Evolutionary conservation across 2,888 invertebrate species (phyloP).

Genomic region (Mactromeris polynyma): DNA sequence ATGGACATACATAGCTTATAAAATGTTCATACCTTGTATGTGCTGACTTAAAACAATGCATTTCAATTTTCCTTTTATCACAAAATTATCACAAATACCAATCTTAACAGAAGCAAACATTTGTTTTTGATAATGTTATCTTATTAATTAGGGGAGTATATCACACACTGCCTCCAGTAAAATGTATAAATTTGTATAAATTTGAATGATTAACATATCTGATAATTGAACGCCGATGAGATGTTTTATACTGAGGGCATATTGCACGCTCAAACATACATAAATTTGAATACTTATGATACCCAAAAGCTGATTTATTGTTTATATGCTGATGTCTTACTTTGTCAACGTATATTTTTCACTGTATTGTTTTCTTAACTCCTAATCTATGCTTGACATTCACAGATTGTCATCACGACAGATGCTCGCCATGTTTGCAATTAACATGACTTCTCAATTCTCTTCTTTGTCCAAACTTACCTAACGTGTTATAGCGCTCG

Average conservation of each 20-base stretch:
- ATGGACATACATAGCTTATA: too few relatives aligned
- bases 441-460: background rate
- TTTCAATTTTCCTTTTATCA: conserved; percentile 7
- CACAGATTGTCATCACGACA: background rate
- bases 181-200: conserved; percentile 43
- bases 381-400: background rate
- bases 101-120: background rate
- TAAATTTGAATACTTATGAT: conserved; percentile 7
- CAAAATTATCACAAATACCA: background rate
- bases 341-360: background rate
- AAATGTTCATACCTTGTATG: too few relatives aligned
- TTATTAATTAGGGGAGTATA: conserved; percentile 24
- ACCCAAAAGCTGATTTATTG: background rate
- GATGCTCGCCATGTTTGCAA: background rate
- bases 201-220: conserved; percentile 35
- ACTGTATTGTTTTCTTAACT: background rate
- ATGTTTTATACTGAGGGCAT: background rate
- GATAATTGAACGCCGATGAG: background rate
- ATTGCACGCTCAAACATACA: background rate
- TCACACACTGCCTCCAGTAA: background rate
- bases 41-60: background rate
- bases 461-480: background rate
- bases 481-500: too few relatives aligned
- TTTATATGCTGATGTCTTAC: background rate
- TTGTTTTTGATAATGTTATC: conserved; percentile 23